phyloP scores from a whole-genome alignment of 2,113 vertebrate species.

The Geothlypis trichas region DNA sequence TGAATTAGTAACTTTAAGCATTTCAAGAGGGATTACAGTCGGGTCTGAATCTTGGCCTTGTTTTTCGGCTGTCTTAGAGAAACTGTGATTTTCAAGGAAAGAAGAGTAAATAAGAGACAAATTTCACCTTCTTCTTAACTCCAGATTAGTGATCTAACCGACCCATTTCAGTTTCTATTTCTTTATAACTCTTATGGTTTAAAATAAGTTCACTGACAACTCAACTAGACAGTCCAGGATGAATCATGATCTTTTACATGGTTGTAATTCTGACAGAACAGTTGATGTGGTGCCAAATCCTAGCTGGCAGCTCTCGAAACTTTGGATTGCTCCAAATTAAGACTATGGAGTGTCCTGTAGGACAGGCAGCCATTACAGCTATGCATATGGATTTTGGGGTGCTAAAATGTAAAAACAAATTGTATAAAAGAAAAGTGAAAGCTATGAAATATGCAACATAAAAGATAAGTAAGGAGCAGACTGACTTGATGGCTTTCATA shows the following conservation, averaged over 20 bases:
- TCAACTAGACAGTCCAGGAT: neutral
- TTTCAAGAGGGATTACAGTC: no score
- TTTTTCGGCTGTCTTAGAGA: neutral
- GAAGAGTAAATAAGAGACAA: neutral
- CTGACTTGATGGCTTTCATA: no score
- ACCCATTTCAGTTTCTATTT: neutral
- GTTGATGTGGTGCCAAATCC: neutral
- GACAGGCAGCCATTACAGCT: neutral
- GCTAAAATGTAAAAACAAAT: neutral
- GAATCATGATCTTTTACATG: neutral
- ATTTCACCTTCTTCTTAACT: neutral
- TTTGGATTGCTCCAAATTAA: conserved; percentile 23
- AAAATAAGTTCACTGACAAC: neutral
- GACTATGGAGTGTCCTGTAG: neutral
- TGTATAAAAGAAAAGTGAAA: neutral
- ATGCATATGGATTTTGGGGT: neutral
- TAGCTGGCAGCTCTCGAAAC: neutral
- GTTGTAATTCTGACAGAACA: neutral
- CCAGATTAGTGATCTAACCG: neutral
- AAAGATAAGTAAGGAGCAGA: neutral
- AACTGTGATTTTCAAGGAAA: neutral
- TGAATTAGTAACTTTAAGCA: no score
- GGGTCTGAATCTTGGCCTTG: neutral
- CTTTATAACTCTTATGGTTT: neutral
- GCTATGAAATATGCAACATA: neutral